Conservation (phyloP, 2,888 invertebrate species). For the Clusia tigrina region DNA sequence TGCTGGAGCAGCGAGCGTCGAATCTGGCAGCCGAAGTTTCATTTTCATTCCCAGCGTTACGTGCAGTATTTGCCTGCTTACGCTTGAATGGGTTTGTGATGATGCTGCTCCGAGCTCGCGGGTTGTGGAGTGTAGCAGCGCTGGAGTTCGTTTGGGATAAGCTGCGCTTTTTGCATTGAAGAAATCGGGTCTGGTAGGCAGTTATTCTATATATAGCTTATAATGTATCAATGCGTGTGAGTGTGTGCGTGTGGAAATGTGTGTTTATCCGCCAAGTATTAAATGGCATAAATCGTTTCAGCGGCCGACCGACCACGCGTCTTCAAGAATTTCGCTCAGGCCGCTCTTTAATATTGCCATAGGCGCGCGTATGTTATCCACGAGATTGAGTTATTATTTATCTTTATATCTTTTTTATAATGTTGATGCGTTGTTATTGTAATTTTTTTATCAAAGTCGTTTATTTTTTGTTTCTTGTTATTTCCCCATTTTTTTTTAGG, state of each 20-base stretch:
- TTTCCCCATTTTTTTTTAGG: background rate
- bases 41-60: background rate
- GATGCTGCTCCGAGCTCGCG: too few relatives aligned
- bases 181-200: constrained; percentile 11
- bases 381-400: constrained; percentile 51
- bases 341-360: background rate
- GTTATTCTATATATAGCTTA: background rate
- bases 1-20: background rate
- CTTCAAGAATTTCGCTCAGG: background rate
- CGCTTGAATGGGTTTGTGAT: background rate
- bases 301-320: constrained; percentile 31
- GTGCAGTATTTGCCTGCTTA: constrained; percentile 2
- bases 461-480: constrained; percentile 7
- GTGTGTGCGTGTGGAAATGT: constrained; percentile 2
- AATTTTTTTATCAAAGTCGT: constrained; percentile 6
- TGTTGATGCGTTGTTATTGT: constrained; percentile 3
- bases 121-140: too few relatives aligned
- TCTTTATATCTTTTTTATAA: constrained; percentile 28
- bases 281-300: constrained; percentile 25
- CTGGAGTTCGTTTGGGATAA: too few relatives aligned
- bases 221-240: background rate
- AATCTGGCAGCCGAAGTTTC: constrained; percentile 8
- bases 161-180: constrained; percentile 22
- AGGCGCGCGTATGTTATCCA: constrained; percentile 19
- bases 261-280: background rate